Base-by-base conservation (phyloP, 2,113 vertebrate genomes). In the Strigops habroptila region DNA sequence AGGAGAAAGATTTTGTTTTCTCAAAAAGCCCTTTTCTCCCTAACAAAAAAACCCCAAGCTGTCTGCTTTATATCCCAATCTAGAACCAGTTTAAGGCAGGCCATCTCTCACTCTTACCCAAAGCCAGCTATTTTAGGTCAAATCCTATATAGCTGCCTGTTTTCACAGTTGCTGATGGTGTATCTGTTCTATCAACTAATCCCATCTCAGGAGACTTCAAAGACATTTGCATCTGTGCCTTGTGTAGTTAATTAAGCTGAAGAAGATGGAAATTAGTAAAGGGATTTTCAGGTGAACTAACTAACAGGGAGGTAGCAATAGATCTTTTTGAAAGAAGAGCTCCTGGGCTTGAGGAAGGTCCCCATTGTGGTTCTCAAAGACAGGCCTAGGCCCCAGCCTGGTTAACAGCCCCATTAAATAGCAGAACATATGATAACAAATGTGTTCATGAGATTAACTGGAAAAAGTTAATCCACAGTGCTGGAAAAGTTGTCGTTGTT, bases 221-320 rank as follows among this genome's bases (percentile, higher is more conserved):
- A 93, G 75, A 35, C 59, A 76, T 82, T 79, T 87, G 62, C 33
- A 7, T 88, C 85, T 88, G 59, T 95, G 67, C 52, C 63, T 89
- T 60, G 49, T 91, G 79, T 86, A 79, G 78, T 94, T 95, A 89
- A 79, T 95, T 91, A 95, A 94, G 75, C 41, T 88, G 63, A 88
- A 86, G 75, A 74, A 91, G 71, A 60, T 77, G 59, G 57, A 94
- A 90, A 90, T 82, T 76, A 88, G 44, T 69, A 30, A 68, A 83
- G 68, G 44, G 90, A 86, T 88, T 96, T 79, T 35, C 44, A 88
- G 35, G 48, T 87, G 70, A 86, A 18, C 48, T 79, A 73, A 62
- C 62, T 57, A 13, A 71, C n/a, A n/a, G 55, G n/a, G 25, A 71
- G 44, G 33, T 6, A 82, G 84, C 57, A 85, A 55, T 71, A 44